Base-by-base conservation (phyloP, 2,113 vertebrate genomes). In the Chlamydotis undulata region DNA sequence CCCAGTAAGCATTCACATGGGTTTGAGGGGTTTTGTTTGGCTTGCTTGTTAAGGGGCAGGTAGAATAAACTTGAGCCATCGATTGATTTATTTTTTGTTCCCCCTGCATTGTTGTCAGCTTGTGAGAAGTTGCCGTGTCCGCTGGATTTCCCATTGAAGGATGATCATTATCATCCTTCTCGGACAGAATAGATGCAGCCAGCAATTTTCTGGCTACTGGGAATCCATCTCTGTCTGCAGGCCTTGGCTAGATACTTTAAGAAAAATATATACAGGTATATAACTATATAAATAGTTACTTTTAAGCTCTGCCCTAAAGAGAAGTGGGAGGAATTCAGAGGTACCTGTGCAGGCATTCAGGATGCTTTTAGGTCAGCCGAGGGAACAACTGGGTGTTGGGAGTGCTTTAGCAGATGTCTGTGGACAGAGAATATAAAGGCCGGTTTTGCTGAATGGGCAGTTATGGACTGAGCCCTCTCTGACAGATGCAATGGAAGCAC, bases 1-100 rank as follows among this genome's bases (percentile, higher is more conserved):
- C 63, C 41, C 55, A 64, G 45, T 14, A 81, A 61, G 9, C 9
- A 8, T 7, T 35, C 47, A 26, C n/a, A 1, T 1, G 4, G 28
- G 6, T 33, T 68, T 74, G 49, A n/a, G 9, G 0, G 3, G 6
- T 15, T 64, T 28, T 15, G 3, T 2, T 61, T 61, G 25, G 0
- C 8, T 71, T 49, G 4, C 7, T 55, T 63, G 39, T 37, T 6
- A 5, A 6, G n/a, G 28, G 26, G 12, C n/a, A 65, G 41, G 21
- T 25, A 59, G 43, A 92, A 63, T 17, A 53, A 53, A 25, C n/a
- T 22, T 33, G 39, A 69, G 14, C 49, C 5, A 2, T 16, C 3
- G 1, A 31, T 77, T 53, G 7, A 9, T 57, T 74, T 61, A 3
- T 63, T 79, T 91, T 43, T 78, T 64, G 21, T n/a, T 74, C 16